Evolutionary conservation across 2,888 invertebrate species (phyloP).

Genomic region (Sarcophaga subvicina): DNA sequence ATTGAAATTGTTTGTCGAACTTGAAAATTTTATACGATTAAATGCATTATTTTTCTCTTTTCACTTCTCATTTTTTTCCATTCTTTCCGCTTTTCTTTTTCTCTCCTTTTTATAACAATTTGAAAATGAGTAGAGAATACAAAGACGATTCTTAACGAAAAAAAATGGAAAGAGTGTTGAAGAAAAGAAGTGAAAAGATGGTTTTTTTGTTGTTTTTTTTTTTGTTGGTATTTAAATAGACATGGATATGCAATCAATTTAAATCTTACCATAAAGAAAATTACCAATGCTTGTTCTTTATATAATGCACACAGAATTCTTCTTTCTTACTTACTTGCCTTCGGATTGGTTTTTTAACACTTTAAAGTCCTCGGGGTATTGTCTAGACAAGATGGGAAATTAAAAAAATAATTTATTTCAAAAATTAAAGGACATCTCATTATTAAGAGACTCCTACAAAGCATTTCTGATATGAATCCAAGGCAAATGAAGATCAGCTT

Average conservation of each 20-base stretch:
- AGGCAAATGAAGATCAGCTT: too few relatives aligned
- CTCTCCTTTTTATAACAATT: constrained; percentile 32
- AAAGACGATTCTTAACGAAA: constrained; percentile 18
- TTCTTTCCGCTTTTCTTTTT: constrained; percentile 43
- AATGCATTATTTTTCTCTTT: constrained; percentile 77
- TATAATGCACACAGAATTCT: neutral
- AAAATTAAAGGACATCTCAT: neutral
- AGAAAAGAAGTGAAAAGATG: constrained; percentile 1
- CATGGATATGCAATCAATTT: constrained; percentile 78
- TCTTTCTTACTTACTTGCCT: constrained; percentile 14
- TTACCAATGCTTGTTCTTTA: constrained; percentile 39
- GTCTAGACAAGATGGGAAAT: constrained; percentile 11
- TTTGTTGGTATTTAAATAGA: constrained; percentile 67
- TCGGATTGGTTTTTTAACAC: constrained; percentile 28
- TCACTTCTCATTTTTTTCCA: neutral
- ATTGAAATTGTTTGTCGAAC: constrained; percentile 81
- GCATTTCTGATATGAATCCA: too few relatives aligned
- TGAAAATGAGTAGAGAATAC: constrained; percentile 16
- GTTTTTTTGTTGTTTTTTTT: neutral
- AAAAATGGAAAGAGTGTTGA: neutral
- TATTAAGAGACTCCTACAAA: too few relatives aligned
- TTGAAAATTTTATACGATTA: constrained; percentile 80
- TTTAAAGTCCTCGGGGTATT: neutral
- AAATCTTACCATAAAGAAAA: constrained; percentile 47
- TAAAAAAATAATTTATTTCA: constrained; percentile 1